phyloP scores from a whole-genome alignment of 2,888 invertebrate genomes.

The Orthonevra nobilis region DNA sequence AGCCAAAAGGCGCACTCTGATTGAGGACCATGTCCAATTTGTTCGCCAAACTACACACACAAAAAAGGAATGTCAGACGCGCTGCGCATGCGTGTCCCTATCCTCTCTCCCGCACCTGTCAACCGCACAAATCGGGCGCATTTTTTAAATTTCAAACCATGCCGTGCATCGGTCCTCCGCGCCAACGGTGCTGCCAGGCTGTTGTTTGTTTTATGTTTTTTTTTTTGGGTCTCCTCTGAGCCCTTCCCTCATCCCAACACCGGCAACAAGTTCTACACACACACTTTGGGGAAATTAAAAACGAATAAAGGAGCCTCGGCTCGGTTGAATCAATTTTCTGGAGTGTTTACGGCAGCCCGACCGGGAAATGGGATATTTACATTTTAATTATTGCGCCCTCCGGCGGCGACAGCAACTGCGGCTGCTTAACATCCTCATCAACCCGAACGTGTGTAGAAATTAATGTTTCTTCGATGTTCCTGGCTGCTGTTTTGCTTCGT shows the following conservation, averaged over 20 bases:
- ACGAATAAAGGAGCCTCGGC: conserved; percentile 39
- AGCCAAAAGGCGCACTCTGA: too few species aligned
- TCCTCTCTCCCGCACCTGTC: background rate
- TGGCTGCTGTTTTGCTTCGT: conserved; percentile 31
- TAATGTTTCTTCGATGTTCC: conserved; percentile 50
- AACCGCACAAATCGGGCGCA: background rate
- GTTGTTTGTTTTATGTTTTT: background rate
- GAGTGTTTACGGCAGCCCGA: conserved; percentile 25
- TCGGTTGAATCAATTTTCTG: conserved; percentile 55
- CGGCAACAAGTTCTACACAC: conserved; percentile 44
- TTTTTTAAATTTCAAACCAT: conserved; percentile 58
- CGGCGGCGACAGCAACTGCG: conserved; percentile 10
- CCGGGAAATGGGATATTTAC: conserved; percentile 65
- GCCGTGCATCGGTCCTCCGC: conserved; percentile 15
- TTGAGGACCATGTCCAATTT: conserved; percentile 53
- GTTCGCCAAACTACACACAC: conserved; percentile 37
- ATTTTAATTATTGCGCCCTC: conserved; percentile 65
- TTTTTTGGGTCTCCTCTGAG: conserved; percentile 33
- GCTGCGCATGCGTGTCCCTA: conserved; percentile 36
- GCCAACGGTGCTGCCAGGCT: background rate
- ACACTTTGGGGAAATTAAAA: conserved; percentile 62
- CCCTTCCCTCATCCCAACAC: too few species aligned
- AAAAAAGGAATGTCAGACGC: background rate
- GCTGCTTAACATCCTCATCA: background rate
- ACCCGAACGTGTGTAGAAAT: conserved; percentile 39